These are phyloP conservation scores for Xiphorhynchus elegans DNA, from an alignment of 2,113 vertebrate genomes.

Conservation along the genomic window DNA sequence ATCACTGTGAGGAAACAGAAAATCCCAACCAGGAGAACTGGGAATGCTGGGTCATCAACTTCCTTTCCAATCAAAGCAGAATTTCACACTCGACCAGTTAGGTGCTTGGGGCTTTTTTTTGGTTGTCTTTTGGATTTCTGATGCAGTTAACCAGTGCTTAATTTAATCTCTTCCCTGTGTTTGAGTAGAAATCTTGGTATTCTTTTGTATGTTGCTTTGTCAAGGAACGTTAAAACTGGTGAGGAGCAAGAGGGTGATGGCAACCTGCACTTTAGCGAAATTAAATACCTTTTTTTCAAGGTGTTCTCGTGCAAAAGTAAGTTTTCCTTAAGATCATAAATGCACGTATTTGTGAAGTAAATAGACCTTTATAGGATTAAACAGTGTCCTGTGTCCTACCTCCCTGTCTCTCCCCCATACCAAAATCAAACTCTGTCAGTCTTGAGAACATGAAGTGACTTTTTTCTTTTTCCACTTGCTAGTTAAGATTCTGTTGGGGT, in stretches of 20 bases:
- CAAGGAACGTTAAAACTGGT: not conserved
- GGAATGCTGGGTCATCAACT: not conserved
- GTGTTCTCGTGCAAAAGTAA: not conserved
- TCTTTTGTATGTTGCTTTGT: not conserved
- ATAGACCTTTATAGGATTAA: not conserved
- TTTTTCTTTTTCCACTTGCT: not conserved
- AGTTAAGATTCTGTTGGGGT: not conserved
- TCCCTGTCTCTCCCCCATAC: not conserved
- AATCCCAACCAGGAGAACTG: not conserved
- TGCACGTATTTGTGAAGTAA: not conserved
- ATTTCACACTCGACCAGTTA: not conserved
- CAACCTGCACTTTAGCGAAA: not conserved
- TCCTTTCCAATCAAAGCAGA: not conserved
- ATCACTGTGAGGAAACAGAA: not conserved
- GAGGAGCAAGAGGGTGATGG: not conserved
- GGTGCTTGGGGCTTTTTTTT: not conserved
- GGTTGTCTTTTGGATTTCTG: not conserved
- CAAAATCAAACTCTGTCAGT: not conserved
- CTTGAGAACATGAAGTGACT: not conserved
- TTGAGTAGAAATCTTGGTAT: not conserved
- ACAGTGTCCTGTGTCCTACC: not conserved
- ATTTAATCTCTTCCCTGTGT: not conserved
- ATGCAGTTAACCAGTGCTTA: not conserved
- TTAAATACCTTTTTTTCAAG: not conserved
- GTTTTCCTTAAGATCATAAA: not conserved